Percentiles rank a stretch among this genome's conserved stretches.
These are phyloP conservation scores for Clarias gariepinus DNA, from an alignment of 2,113 vertebrate genomes.

Conservation along the genomic window DNA sequence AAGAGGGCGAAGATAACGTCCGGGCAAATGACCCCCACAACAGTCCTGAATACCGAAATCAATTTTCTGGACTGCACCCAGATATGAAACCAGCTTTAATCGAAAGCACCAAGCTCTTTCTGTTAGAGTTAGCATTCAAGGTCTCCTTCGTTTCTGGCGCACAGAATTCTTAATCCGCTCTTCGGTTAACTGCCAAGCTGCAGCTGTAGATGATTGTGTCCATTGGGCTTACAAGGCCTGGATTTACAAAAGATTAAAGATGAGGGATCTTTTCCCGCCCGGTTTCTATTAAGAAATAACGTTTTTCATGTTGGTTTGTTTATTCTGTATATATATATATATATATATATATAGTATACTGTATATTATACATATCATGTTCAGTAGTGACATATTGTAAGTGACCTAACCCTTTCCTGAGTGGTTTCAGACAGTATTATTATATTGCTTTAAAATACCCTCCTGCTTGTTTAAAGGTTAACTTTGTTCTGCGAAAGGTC, in stretches of 20 bases:
- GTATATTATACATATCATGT: neutral
- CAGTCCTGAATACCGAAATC: conserved; percentile 6
- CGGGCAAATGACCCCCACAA: neutral
- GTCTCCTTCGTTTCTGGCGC: neutral
- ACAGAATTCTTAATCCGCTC: conserved; percentile 16
- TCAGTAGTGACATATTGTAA: neutral
- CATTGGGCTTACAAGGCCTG: neutral
- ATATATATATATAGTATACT: no score
- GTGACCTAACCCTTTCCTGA: neutral
- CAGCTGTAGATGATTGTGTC: neutral
- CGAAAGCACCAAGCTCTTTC: neutral
- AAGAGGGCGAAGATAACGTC: neutral
- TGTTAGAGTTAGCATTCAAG: conserved; percentile 10
- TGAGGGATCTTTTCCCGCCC: neutral
- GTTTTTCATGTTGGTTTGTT: neutral
- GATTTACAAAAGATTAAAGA: conserved; percentile 2
- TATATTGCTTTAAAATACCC: neutral
- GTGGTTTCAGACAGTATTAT: neutral
- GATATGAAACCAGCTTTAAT: neutral
- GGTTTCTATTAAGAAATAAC: neutral
- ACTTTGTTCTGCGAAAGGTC: conserved; percentile 17
- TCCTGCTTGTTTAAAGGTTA: neutral
- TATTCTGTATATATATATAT: neutral
- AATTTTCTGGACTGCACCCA: conserved; percentile 9
- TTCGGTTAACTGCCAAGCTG: neutral